phyloP scores from a whole-genome alignment of 2,797 vertebrate genomes.

The Mycteria americana region DNA sequence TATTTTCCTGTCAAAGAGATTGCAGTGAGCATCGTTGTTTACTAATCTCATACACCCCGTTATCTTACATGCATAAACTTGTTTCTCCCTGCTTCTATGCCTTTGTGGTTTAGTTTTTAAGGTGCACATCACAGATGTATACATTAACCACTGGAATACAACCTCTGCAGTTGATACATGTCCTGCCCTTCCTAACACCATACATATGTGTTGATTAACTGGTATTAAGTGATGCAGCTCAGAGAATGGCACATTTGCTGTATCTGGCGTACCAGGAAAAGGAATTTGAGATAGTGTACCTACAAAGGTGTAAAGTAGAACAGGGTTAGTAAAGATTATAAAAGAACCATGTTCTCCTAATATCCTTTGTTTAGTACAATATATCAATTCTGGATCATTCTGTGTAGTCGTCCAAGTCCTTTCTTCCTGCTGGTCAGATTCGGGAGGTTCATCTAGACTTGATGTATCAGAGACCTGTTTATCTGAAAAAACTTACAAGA shows the following conservation, averaged over 20 bases:
- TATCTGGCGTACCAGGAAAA: background rate
- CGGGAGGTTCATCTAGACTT: background rate
- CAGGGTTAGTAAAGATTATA: background rate
- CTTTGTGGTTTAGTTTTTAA: background rate
- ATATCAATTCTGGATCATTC: background rate
- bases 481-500: background rate
- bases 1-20: background rate
- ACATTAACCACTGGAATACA: background rate
- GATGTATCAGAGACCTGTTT: background rate
- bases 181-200: background rate
- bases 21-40: background rate
- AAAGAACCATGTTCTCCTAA: background rate
- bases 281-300: background rate
- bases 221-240: background rate
- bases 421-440: background rate
- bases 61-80: background rate
- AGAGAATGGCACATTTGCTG: background rate
- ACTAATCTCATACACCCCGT: background rate
- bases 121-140: background rate
- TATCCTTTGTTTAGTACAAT: background rate
- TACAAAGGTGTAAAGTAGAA: background rate
- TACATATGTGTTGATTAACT: background rate
- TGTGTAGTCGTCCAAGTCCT: background rate
- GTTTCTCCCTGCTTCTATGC: background rate
- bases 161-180: no score